Conservation (phyloP, 2,797 vertebrate species). For the Clarias fuscus region DNA sequence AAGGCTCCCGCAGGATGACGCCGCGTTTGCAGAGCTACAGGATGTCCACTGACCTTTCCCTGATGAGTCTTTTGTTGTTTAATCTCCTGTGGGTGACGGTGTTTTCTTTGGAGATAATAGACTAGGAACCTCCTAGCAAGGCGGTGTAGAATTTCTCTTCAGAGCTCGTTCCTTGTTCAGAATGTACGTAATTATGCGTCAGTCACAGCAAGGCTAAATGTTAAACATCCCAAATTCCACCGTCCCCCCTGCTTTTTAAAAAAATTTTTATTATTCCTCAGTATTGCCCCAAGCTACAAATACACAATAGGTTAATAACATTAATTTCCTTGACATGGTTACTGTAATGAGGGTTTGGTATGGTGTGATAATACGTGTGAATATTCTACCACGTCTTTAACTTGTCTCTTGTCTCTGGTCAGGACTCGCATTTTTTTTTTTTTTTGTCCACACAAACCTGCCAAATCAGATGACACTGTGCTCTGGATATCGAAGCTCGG, state of each 20-base stretch:
- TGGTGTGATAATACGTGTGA: not conserved
- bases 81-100: not conserved
- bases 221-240: not conserved
- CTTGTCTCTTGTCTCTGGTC: constrained; percentile 3
- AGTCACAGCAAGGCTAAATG: not conserved
- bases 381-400: not conserved
- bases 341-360: not conserved
- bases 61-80: constrained; percentile 34
- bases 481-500: not conserved
- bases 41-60: constrained; percentile 16
- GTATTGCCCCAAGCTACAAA: not conserved
- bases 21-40: constrained; percentile 30
- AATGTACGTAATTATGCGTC: not conserved
- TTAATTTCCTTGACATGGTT: not conserved
- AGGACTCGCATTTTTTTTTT: constrained; percentile 3
- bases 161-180: not conserved
- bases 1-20: constrained; percentile 18
- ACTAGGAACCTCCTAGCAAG: not conserved
- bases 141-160: not conserved
- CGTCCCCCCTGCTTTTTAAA: not conserved
- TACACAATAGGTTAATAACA: not conserved
- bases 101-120: too few species aligned
- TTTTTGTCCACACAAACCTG: constrained; percentile 15
- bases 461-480: not conserved
- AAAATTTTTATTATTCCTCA: too few species aligned